Percentiles rank a stretch among this genome's conserved stretches.
phyloP scores from a whole-genome alignment of 2,888 invertebrate genomes.

The Exocentrus adspersus region DNA sequence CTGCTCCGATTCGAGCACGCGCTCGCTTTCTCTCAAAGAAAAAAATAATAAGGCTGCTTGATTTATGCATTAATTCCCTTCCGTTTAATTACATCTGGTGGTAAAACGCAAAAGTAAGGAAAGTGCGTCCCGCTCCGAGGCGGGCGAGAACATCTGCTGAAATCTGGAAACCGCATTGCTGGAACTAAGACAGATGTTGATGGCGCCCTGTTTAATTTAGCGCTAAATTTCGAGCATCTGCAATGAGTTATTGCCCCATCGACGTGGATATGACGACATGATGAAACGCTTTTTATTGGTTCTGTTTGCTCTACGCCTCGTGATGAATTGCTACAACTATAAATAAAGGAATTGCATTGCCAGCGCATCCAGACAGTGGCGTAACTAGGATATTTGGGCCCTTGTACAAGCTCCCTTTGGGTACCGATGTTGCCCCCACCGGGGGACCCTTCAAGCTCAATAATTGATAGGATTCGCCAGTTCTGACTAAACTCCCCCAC shows the following conservation, averaged over 20 bases:
- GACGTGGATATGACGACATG: constrained; percentile 23
- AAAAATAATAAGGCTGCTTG: too few species aligned
- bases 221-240: constrained; percentile 40
- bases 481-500: too few species aligned
- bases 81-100: constrained; percentile 24
- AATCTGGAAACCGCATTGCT: constrained; percentile 47
- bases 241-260: constrained; percentile 40
- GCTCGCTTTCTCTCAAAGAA: too few species aligned
- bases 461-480: too few species aligned
- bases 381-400: too few species aligned
- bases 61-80: constrained; percentile 28
- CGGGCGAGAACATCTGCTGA: constrained; percentile 49
- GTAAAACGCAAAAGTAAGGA: constrained; percentile 20
- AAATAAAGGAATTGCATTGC: background rate
- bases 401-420: too few species aligned
- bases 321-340: background rate
- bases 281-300: constrained; percentile 18
- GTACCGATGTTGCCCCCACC: too few species aligned
- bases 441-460: too few species aligned
- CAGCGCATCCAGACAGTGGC: background rate
- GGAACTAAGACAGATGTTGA: constrained; percentile 49
- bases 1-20: too few species aligned
- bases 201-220: constrained; percentile 47
- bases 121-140: too few species aligned
- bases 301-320: background rate